Base-by-base conservation (phyloP, 1,140 invertebrate genomes). In the Neuroterus valhalla region DNA sequence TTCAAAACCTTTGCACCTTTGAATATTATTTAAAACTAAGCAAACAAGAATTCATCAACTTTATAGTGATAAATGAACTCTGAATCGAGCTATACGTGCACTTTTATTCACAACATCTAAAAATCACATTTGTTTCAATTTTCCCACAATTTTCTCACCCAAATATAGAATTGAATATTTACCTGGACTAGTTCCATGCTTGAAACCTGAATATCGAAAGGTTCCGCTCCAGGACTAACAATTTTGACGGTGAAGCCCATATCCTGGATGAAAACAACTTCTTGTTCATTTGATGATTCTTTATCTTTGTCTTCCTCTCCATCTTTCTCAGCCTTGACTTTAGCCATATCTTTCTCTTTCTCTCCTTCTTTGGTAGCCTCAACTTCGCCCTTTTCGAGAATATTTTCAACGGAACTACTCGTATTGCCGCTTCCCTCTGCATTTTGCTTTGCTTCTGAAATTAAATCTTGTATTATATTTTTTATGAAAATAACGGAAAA, bases 101-200 rank as follows among this genome's bases (percentile, higher is more conserved):
- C n/a, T n/a, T n/a, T n/a, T n/a, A n/a, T n/a, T n/a, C n/a, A n/a
- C n/a, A n/a, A n/a, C n/a, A n/a, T n/a, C n/a, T n/a, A n/a, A n/a
- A n/a, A n/a, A n/a, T n/a, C n/a, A n/a, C n/a, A n/a, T n/a, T n/a
- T n/a, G n/a, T n/a, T n/a, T n/a, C n/a, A n/a, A n/a, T n/a, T n/a
- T n/a, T n/a, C n/a, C n/a, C n/a, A n/a, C n/a, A n/a, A n/a, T n/a
- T n/a, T n/a, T n/a, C n/a, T n/a, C n/a, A 4, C 1, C 1, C 1
- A 38, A 38, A 38, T 4, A 38, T 52, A 10, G 42, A 26, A 21
- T 21, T 3, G 21, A 43, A 1, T 66, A 68, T 15, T 77, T 85
- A 89, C 88, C 82, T 99, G 98, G 0, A 99, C 98, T 46, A 99
- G 90, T 88, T 99, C 98, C 95, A 98, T 97, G 85, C 97, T 98